Percentiles rank a stretch among this genome's conserved stretches.
Conservation (phyloP, 2,888 invertebrate species). For the Rhagonycha lutea region DNA sequence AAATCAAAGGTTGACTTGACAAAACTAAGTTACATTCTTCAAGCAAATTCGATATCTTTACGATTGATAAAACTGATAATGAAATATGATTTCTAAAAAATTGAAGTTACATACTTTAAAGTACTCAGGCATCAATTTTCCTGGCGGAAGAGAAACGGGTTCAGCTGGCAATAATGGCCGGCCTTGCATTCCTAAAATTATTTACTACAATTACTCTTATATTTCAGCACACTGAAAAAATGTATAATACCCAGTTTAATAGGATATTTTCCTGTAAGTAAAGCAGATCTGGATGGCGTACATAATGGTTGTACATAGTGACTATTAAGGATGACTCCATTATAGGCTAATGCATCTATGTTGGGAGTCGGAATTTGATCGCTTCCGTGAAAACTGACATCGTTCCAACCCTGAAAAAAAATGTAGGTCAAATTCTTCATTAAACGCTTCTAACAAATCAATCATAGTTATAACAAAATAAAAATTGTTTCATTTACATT, state of each 20-base stretch:
- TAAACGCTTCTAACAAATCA: neutral
- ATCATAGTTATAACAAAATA: neutral
- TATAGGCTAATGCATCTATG: slow-evolving; percentile 83
- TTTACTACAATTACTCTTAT: neutral
- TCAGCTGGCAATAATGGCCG: slow-evolving; percentile 69
- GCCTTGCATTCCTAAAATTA: slow-evolving; percentile 69
- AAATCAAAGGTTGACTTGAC: neutral
- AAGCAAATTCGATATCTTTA: neutral
- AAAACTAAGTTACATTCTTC: neutral
- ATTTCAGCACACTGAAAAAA: neutral
- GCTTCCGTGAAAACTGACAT: slow-evolving; percentile 88
- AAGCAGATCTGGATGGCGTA: slow-evolving; percentile 80
- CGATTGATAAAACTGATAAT: neutral
- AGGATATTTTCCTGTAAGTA: slow-evolving; percentile 86
- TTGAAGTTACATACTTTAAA: slow-evolving; percentile 51
- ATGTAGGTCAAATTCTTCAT: slow-evolving; percentile 4
- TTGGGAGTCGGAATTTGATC: slow-evolving; percentile 88
- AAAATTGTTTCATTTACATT: neutral
- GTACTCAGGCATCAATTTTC: slow-evolving; percentile 71
- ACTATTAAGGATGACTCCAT: slow-evolving; percentile 82
- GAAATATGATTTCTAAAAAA: neutral
- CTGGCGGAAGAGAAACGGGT: slow-evolving; percentile 72
- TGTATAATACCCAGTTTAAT: slow-evolving; percentile 72
- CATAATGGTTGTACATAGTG: slow-evolving; percentile 87
- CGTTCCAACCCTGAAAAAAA: slow-evolving; percentile 81